phyloP scores from a whole-genome alignment of 2,888 invertebrate species.

The Pharmacophagus antenor region DNA sequence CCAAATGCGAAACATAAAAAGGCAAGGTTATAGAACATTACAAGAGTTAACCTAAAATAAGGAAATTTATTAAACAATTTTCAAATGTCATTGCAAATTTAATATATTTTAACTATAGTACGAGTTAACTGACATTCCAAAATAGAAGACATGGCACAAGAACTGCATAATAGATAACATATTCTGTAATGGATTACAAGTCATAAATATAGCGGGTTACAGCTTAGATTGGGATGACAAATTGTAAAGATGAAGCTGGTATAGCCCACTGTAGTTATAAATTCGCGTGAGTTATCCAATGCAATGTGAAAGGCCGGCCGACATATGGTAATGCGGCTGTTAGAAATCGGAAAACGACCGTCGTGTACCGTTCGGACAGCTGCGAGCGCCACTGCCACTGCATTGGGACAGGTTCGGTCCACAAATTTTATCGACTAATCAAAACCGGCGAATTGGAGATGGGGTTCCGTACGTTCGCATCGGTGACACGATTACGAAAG shows the following conservation, averaged over 20 bases:
- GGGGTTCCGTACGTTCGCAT: conserved; percentile 40
- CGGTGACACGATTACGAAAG: conserved; percentile 36
- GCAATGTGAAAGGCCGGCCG: conserved; percentile 65
- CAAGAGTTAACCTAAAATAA: too few relatives aligned
- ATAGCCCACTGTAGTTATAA: conserved; percentile 32
- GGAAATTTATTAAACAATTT: too few relatives aligned
- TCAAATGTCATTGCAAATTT: too few relatives aligned
- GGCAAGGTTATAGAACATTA: too few relatives aligned
- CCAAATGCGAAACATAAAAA: too few relatives aligned
- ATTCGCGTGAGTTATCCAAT: conserved; percentile 63
- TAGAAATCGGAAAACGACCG: conserved; percentile 68
- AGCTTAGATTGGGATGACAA: conserved; percentile 5
- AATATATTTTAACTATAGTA: too few relatives aligned
- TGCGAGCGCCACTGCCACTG: conserved; percentile 37
- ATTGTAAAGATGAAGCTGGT: conserved; percentile 27
- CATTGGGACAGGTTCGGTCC: conserved; percentile 44
- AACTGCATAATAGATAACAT: too few relatives aligned
- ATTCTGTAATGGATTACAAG: background rate
- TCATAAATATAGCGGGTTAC: background rate
- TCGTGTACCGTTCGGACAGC: conserved; percentile 45
- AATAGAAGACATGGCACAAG: too few relatives aligned
- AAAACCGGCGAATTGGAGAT: conserved; percentile 35
- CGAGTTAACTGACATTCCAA: too few relatives aligned
- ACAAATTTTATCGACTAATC: conserved; percentile 34
- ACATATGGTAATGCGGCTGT: conserved; percentile 67